Base-by-base conservation (phyloP, 2,888 invertebrate genomes). In the Nomada hirtipes region DNA sequence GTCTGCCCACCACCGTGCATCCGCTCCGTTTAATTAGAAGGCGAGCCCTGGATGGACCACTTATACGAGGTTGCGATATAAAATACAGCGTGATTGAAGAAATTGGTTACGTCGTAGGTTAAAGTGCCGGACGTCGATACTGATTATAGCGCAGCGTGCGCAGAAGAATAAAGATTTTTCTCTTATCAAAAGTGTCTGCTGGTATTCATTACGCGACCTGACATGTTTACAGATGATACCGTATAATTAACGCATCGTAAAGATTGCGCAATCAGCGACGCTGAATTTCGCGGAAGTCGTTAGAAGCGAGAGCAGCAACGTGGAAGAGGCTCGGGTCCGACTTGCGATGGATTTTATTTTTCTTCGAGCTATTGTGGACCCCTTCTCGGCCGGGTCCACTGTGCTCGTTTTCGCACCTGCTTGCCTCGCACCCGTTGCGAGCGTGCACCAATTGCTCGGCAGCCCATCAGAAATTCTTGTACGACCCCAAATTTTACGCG, bases 351-450 rank as follows among this genome's bases (percentile, higher is more conserved):
- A 72, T 64, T 63, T 63, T 9, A 64, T 63, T 72, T 71, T 71
- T 53, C 52, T 53, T 18, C 13, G 1, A 13, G 52, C 71, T 42
- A 72, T 72, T 72, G 71, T 64, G 23, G 15, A 50, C 47, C 0
- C 50, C 71, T 36, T 36, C 52, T 13, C 7, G n/a, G 9, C 29
- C 50, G 2, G 36, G 53, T 68, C 23, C 68, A 2, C 42, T n/a
- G 3, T 36, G 23, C 50, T 42, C 52, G 71, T 72, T 72, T 72
- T 72, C 71, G 71, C 71, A 72, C 71, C 71, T 72, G 71, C 71
- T 64, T 50, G 4, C 36, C 44, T 4, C 50, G n/a, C 3, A 23
- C 63, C 36, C 36, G 11, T 18, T 23, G 23, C 42, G 15, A 36
- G 20, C 60, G n/a, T 57, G 26, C n/a, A 13, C 11, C 23, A 44